A percentile compares a stretch with the other conserved stretches of the same genome.
Conservation (phyloP, 2,888 invertebrate species). For the Mesoligia furuncula region DNA sequence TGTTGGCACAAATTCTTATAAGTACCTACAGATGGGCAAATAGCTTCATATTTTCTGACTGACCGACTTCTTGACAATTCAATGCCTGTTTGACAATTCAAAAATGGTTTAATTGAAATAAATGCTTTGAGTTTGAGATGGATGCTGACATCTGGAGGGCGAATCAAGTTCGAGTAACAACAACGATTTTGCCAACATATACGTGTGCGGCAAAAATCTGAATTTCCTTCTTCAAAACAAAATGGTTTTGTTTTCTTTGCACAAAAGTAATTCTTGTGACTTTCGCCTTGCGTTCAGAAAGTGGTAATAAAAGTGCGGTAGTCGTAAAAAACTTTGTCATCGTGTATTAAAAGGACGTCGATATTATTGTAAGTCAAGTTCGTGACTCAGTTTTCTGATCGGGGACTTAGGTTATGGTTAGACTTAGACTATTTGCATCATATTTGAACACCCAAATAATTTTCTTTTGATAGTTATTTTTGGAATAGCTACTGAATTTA, state of each 20-base stretch:
- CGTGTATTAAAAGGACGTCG: slow-evolving; percentile 47
- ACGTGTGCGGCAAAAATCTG: slow-evolving; percentile 1
- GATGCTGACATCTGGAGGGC: slow-evolving; percentile 13
- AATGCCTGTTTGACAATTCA: no score
- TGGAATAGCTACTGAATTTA: not conserved
- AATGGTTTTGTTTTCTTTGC: slow-evolving; percentile 37
- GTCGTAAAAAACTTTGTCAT: slow-evolving; percentile 61
- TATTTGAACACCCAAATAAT: slow-evolving; percentile 2
- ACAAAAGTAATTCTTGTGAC: slow-evolving; percentile 42
- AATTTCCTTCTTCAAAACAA: slow-evolving; percentile 33
- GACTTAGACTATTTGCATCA: slow-evolving; percentile 14
- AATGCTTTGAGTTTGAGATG: no score
- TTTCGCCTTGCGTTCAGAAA: slow-evolving; percentile 39
- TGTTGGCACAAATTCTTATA: slow-evolving; percentile 18
- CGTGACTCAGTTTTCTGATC: slow-evolving; percentile 37
- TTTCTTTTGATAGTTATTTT: not conserved
- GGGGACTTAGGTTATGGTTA: slow-evolving; percentile 14
- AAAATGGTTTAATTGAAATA: no score
- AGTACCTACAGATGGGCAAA: no score
- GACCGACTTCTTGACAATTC: no score
- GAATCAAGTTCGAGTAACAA: slow-evolving; percentile 13
- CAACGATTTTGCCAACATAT: slow-evolving; percentile 6
- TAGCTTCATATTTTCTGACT: no score
- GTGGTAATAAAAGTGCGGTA: slow-evolving; percentile 56
- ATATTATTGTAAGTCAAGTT: slow-evolving; percentile 47